phyloP scores from a whole-genome alignment of 2,888 invertebrate species.

The Sinotaia quadrata region DNA sequence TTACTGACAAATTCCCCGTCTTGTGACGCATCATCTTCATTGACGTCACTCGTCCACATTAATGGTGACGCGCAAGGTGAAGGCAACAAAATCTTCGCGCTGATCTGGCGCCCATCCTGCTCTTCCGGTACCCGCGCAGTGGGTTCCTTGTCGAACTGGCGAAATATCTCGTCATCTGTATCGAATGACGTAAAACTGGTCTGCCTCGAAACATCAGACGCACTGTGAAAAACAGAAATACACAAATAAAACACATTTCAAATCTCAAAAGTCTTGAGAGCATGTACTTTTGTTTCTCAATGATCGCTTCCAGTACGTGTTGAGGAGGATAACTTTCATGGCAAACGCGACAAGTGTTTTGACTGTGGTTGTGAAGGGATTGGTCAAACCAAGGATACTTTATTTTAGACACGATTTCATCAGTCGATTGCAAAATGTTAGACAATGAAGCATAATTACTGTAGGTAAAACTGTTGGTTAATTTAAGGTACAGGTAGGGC shows the following conservation, averaged over 20 bases:
- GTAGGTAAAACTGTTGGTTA: too few species aligned
- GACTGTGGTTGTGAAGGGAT: too few species aligned
- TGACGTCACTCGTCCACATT: conserved; percentile 30
- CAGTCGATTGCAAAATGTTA: too few species aligned
- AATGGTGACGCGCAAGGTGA: conserved; percentile 29
- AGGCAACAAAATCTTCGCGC: conserved; percentile 19
- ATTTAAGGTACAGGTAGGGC: too few species aligned
- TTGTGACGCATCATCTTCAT: conserved; percentile 15
- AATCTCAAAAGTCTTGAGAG: too few species aligned
- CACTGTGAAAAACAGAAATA: conserved; percentile 11
- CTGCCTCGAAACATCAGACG: conserved; percentile 34
- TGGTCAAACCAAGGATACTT: too few species aligned
- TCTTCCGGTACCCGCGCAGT: conserved; percentile 1
- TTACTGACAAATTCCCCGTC: neutral
- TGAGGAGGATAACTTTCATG: too few species aligned
- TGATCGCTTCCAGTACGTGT: too few species aligned
- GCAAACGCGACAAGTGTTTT: too few species aligned
- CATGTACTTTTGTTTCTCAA: too few species aligned
- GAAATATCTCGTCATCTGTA: conserved; percentile 27
- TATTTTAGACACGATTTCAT: too few species aligned
- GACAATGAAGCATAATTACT: too few species aligned
- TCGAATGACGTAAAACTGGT: conserved; percentile 36
- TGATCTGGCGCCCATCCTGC: conserved; percentile 20
- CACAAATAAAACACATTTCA: neutral
- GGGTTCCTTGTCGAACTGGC: conserved; percentile 14